A percentile compares a stretch with the other conserved stretches of the same genome.
Conservation (phyloP, 2,888 invertebrate genomes). For the Phyto melanocephala region DNA sequence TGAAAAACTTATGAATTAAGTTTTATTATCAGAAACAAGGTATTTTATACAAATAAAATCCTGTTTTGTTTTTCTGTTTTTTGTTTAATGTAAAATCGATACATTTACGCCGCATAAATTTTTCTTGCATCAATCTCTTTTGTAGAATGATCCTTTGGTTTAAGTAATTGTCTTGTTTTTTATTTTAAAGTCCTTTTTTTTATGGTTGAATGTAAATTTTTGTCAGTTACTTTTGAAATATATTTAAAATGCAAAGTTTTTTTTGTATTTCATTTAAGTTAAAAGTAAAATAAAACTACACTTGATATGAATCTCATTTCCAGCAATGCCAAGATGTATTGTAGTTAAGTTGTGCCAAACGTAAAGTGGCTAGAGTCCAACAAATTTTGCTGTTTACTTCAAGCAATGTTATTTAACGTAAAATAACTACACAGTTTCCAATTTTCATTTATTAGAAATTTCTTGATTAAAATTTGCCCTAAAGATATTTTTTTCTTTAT, state of each 20-base stretch:
- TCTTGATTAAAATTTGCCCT: no score
- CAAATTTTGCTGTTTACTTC: neutral
- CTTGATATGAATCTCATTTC: neutral
- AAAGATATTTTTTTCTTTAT: no score
- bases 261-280: neutral
- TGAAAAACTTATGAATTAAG: neutral
- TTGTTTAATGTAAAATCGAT: neutral
- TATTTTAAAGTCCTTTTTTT: neutral
- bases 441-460: no score
- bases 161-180: neutral
- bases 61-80: no score
- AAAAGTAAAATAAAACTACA: neutral
- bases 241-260: neutral
- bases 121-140: neutral
- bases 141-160: no score
- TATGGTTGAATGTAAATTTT: neutral
- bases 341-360: neutral
- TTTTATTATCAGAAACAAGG: neutral
- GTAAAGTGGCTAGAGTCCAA: slow-evolving; percentile 12
- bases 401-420: neutral
- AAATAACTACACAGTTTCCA: neutral
- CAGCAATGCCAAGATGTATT: neutral
- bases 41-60: no score
- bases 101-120: slow-evolving; percentile 43
- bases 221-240: neutral